Percentiles rank a stretch among this genome's conserved stretches.
phyloP scores from a whole-genome alignment of 2,888 invertebrate genomes.

The Drosophila recens region DNA sequence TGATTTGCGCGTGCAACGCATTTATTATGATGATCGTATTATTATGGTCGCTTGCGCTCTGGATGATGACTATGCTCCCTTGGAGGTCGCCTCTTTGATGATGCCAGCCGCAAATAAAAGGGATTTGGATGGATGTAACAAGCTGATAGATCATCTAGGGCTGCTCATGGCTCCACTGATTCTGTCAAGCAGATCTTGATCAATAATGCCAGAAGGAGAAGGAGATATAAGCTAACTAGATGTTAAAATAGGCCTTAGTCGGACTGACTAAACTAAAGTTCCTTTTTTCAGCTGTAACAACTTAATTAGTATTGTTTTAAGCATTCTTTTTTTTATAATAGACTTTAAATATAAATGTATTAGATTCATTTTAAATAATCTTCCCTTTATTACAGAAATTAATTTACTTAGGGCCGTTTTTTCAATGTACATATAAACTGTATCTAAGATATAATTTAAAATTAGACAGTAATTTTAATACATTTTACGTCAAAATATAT shows the following conservation, averaged over 20 bases:
- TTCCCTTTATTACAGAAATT: too few relatives aligned
- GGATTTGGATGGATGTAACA: neutral
- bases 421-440: too few relatives aligned
- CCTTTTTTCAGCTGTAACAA: neutral
- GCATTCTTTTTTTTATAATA: neutral
- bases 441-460: too few relatives aligned
- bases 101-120: neutral
- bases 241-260: neutral
- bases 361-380: too few relatives aligned
- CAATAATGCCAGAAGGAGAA: neutral
- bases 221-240: too few relatives aligned
- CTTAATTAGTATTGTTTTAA: neutral
- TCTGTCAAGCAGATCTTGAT: slow-evolving; percentile 18
- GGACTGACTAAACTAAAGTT: neutral
- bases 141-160: slow-evolving; percentile 12
- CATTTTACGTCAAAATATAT: too few relatives aligned
- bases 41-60: slow-evolving; percentile 22
- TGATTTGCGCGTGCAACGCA: slow-evolving; percentile 44
- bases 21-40: neutral
- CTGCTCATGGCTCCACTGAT: slow-evolving; percentile 24
- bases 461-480: too few relatives aligned
- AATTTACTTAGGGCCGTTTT: too few relatives aligned
- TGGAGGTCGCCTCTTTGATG: slow-evolving; percentile 17
- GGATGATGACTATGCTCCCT: neutral
- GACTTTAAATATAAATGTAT: too few relatives aligned